Conservation (phyloP, 2,113 vertebrate genomes). For the Perognathus longimembris region DNA sequence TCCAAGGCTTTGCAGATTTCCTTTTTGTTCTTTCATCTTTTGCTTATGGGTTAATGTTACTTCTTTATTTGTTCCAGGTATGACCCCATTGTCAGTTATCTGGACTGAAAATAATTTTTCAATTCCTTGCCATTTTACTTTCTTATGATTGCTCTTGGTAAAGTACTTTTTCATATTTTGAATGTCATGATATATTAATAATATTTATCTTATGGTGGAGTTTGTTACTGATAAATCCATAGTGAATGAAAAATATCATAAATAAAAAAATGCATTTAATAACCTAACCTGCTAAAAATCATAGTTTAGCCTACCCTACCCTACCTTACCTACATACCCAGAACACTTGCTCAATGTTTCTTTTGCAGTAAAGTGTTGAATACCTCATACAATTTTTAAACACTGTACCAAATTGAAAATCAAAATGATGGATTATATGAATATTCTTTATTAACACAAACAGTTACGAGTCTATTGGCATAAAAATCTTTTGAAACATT, state of each 20-base stretch:
- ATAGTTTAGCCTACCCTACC: not conserved
- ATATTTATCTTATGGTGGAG: not conserved
- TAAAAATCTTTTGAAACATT: not conserved
- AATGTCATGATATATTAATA: not conserved
- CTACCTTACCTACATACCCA: not conserved
- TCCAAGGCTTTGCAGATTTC: not conserved
- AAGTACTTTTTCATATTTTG: conserved; percentile 4
- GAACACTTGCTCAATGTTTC: not conserved
- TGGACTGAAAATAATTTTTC: not conserved
- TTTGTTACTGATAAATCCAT: not conserved
- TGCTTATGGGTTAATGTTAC: not conserved
- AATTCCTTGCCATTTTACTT: not conserved
- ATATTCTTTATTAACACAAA: not conserved
- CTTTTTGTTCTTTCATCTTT: not conserved
- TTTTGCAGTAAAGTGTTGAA: not conserved
- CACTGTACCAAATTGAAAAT: not conserved
- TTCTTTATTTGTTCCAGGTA: not conserved
- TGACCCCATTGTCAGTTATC: not conserved
- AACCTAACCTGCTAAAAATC: not conserved
- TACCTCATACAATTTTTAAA: not conserved
- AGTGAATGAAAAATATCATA: not conserved
- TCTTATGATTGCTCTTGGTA: not conserved
- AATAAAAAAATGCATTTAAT: not conserved
- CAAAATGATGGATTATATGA: not conserved
- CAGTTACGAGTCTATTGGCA: too few relatives aligned